A percentile compares a stretch with the other conserved stretches of the same genome.
Conservation (phyloP, 2,113 vertebrate genomes). For the Sardina pilchardus region DNA sequence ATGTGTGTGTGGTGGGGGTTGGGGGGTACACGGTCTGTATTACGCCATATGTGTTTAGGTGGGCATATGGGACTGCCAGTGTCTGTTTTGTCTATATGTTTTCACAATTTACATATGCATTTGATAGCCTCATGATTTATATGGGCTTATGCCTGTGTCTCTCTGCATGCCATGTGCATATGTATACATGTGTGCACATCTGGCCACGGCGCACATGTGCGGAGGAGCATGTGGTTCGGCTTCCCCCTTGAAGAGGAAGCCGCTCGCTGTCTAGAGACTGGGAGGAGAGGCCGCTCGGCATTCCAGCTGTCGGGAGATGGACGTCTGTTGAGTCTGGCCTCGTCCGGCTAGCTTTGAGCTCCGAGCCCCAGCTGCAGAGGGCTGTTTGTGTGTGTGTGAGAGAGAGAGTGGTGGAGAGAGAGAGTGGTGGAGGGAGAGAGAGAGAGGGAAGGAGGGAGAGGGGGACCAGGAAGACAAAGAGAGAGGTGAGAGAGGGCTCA, state of each 20-base stretch:
- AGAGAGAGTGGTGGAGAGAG: not conserved
- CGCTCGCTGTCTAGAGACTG: not conserved
- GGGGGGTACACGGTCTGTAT: not conserved
- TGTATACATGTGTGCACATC: not conserved
- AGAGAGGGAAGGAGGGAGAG: not conserved
- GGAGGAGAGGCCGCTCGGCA: not conserved
- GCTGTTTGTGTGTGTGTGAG: not conserved
- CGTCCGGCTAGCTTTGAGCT: not conserved
- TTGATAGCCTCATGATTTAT: not conserved
- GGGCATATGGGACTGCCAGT: not conserved
- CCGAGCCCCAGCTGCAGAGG: not conserved
- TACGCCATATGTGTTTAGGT: not conserved
- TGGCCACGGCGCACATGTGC: not conserved
- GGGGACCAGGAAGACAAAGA: not conserved
- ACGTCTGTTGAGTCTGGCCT: conserved; percentile 8
- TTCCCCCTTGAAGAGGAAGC: not conserved
- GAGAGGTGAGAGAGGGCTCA: not conserved
- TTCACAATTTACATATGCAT: not conserved
- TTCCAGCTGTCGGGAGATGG: conserved; percentile 7
- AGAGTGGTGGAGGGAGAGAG: not conserved
- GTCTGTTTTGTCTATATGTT: not conserved
- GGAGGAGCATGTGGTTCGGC: not conserved
- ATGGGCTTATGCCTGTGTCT: not conserved
- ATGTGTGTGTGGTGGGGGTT: not conserved
- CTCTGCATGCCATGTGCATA: not conserved